phyloP scores from a whole-genome alignment of 2,797 vertebrate genomes.

The Cygnus olor region DNA sequence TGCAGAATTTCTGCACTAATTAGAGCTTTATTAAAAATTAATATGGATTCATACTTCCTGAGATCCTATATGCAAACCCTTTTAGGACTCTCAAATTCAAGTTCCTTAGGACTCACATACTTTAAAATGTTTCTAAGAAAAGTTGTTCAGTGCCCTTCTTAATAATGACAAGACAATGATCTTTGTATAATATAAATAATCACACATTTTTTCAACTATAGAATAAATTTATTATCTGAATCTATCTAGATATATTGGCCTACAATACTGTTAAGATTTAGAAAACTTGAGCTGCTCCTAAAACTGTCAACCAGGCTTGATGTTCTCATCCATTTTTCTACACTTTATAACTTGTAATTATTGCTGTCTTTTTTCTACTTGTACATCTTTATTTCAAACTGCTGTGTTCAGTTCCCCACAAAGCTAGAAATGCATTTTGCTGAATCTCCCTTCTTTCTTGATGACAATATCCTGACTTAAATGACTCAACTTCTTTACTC shows the following conservation, averaged over 20 bases:
- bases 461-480: background rate
- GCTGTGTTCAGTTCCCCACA: background rate
- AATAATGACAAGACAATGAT: background rate
- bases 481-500: background rate
- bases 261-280: background rate
- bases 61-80: background rate
- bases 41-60: background rate
- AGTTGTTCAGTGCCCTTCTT: background rate
- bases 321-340: background rate
- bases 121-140: background rate
- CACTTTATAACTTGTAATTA: background rate
- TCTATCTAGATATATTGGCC: background rate
- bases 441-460: background rate
- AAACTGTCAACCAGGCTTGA: background rate
- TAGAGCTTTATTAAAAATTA: conserved; percentile 4
- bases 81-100: background rate
- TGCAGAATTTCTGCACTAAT: background rate
- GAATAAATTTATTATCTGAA: background rate
- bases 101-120: background rate
- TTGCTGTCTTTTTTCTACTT: background rate
- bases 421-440: background rate
- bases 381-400: background rate
- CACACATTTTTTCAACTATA: background rate
- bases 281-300: background rate
- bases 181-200: background rate